Percentiles rank a stretch among this genome's conserved stretches.
Evolutionary conservation across 2,797 vertebrate genomes (phyloP).

Genomic region (Buceros bicornis): DNA sequence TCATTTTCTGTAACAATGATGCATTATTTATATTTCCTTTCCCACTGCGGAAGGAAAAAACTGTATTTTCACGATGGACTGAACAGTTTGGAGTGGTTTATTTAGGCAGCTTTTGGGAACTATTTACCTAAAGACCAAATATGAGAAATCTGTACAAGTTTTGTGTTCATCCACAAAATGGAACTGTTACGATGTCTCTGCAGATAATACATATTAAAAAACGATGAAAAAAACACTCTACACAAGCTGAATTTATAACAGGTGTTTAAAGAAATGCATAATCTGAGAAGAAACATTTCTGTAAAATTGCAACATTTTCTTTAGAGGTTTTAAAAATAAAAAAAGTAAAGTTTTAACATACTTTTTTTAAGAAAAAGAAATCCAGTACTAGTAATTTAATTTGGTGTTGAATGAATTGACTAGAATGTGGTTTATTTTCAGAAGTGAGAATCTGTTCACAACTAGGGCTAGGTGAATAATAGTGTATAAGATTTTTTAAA

Average conservation of each 20-base stretch:
- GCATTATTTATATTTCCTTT: constrained; percentile 85
- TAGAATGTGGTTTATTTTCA: constrained; percentile 76
- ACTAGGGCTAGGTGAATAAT: constrained; percentile 71
- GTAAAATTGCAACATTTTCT: constrained; percentile 45
- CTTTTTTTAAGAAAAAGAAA: constrained; percentile 51
- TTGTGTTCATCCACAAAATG: constrained; percentile 76
- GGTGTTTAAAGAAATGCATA: constrained; percentile 68
- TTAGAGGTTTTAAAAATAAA: constrained; percentile 65
- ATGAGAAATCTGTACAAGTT: constrained; percentile 80
- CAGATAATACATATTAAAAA: constrained; percentile 78
- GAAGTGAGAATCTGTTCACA: constrained; percentile 73
- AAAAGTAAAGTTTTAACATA: constrained; percentile 57
- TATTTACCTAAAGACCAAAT: constrained; percentile 85
- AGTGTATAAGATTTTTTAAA: constrained; percentile 77
- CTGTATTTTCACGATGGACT: constrained; percentile 80
- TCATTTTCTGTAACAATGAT: constrained; percentile 75
- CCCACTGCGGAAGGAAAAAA: constrained; percentile 53
- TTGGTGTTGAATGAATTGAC: constrained; percentile 66
- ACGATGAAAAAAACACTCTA: constrained; percentile 69
- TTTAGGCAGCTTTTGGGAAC: constrained; percentile 81
- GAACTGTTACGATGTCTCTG: constrained; percentile 78
- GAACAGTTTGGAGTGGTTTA: constrained; percentile 82
- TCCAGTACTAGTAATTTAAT: constrained; percentile 58
- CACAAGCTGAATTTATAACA: constrained; percentile 79
- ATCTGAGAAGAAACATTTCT: constrained; percentile 71